Conservation (phyloP, 2,888 invertebrate species). For the Drosophila ustulata region DNA sequence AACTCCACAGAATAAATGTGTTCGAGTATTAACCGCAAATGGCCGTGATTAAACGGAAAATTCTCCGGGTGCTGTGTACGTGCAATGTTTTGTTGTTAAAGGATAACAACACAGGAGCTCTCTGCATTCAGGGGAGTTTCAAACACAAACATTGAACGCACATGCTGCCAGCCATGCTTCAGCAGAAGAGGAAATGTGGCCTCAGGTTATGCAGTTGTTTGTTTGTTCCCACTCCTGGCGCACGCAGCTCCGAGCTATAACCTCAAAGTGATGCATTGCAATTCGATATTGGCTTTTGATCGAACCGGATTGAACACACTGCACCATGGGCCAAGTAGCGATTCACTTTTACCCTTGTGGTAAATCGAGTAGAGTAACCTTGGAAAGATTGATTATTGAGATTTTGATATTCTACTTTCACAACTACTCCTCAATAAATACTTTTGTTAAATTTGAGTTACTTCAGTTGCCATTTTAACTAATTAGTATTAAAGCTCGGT, state of each 20-base stretch:
- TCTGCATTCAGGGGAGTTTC: background rate
- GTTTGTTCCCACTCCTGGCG: background rate
- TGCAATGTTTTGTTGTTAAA: background rate
- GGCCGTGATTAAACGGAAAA: background rate
- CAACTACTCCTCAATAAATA: too few relatives aligned
- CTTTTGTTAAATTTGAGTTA: too few relatives aligned
- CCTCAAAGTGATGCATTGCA: background rate
- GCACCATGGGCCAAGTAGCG: background rate
- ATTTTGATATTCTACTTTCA: too few relatives aligned
- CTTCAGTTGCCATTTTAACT: too few relatives aligned
- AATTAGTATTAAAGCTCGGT: too few relatives aligned
- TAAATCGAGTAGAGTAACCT: too few relatives aligned
- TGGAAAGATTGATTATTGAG: too few relatives aligned
- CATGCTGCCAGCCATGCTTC: background rate
- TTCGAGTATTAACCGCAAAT: background rate
- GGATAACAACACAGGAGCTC: background rate
- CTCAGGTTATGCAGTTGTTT: constrained; percentile 9
- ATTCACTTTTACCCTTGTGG: too few relatives aligned
- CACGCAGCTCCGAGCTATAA: background rate
- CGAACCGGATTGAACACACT: background rate
- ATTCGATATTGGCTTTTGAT: constrained; percentile 1
- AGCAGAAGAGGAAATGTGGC: background rate
- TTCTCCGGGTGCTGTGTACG: background rate
- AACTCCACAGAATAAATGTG: background rate
- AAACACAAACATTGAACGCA: constrained; percentile 3